Evolutionary conservation across 2,797 vertebrate genomes (phyloP), one percentile per base, ranked within the genome.

Genomic region (Nyctibius grandis): DNA sequence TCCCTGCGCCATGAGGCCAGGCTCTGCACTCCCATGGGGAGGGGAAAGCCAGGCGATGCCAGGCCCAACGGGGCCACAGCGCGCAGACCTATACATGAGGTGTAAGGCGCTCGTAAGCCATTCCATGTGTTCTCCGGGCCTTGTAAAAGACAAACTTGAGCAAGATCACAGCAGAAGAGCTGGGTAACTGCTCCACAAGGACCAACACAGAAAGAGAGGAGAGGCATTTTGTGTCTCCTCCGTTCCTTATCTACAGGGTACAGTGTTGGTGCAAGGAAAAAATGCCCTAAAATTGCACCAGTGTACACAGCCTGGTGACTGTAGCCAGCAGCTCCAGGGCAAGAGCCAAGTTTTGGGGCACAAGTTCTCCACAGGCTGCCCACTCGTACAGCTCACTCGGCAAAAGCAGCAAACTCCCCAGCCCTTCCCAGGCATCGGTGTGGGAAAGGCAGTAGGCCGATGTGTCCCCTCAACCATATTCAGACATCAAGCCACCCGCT

Each of bases 231-330:
- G 1, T 61, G 19, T 28, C 29, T 81, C 38, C 13, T 48, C 21
- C 2, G 1, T 28, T 85, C 57, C 11, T 83, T 19, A 48, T 21
- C 38, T 28, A 61, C 33, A 50, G 38, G 5, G 28, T 34, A 21
- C 34, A 45, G 48, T 1, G 0, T 0, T 48, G 26, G 8, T 44
- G 38, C 28, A 70, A 80, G 31, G 74, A 59, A 92, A 84, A 42
- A 19, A 59, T 48, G n/a, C n/a, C 29, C 80, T 72, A 68, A 75
- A 91, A 64, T 22, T 54, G 53, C 56, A 63, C 14, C 38, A 77
- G 47, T 0, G 1, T 28, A 26, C 0, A 0, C 45, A 83, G 70
- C 18, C 12, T 18, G 42, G 53, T 45, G 59, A 53, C 47, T 19
- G 12, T 50, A 87, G 67, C 29, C 70, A 85, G 61, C 53, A 93